Base-by-base conservation (phyloP, 2,888 invertebrate species). In the Stenolophus ochropezus region DNA sequence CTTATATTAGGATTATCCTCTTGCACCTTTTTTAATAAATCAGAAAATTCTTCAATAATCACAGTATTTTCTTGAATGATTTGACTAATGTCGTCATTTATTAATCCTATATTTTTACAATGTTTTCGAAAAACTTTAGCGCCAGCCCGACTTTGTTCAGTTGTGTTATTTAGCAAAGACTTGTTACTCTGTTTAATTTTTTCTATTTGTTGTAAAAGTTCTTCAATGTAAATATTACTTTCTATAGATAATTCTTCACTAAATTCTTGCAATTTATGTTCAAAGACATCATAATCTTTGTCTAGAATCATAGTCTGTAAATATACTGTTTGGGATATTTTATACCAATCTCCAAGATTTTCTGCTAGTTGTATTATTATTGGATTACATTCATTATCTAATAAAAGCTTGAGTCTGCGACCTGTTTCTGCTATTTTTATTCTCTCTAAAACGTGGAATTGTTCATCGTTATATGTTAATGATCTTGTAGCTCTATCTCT, bases 401-500 rank as follows among this genome's bases (percentile, higher is more conserved):
- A 90, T 83, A 97, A 89, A 8, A 92, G 90, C 86, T 95, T 93
- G 83, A 94, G 91, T 49, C 94, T 92, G 53, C 93, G 92, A 0
- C 94, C 94, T 21, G 94, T 95, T 90, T 95, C 94, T n/a, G 94
- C 93, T n/a, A 95, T 94, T 88, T 95, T 91, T 86, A 93, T 94
- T 86, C 95, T 93, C 91, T 98, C 98, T 84, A 98, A 91, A 85
- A 97, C 96, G 90, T 98, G 98, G 88, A 98, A 97, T 90, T 98
- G 98, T 90, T 98, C 97, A 89, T 98, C 98, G 88, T 98, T 97
- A 89, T 96, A 97, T 0, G 97, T 96, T 6, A 98, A 91, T 84
- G 94, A 94, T 85, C 96, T 92, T 23, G 97, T 96, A 14, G 96
- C 96, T 85, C 96, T 92, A 91, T 97, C 96, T 2, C 97, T 91